Evolutionary conservation across 2,888 invertebrate species (phyloP).

Genomic region (Chelonus formosanus): DNA sequence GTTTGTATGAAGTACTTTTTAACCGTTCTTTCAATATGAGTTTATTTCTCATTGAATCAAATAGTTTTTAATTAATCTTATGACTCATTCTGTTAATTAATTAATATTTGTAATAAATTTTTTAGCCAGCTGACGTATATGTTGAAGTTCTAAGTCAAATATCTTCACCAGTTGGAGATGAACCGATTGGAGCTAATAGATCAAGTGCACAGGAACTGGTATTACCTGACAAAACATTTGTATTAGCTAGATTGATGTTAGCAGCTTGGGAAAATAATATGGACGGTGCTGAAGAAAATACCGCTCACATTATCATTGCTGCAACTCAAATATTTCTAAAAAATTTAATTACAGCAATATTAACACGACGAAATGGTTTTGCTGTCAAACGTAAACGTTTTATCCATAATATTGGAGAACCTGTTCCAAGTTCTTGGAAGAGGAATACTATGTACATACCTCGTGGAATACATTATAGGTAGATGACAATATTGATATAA

Average conservation of each 20-base stretch:
- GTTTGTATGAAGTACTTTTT: slow-evolving; percentile 42
- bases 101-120: background rate
- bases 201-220: slow-evolving; percentile 79
- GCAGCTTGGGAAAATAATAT: slow-evolving; percentile 91
- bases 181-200: slow-evolving; percentile 66
- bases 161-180: slow-evolving; percentile 61
- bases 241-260: slow-evolving; percentile 83
- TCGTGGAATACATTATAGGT: slow-evolving; percentile 67
- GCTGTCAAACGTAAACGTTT: slow-evolving; percentile 78
- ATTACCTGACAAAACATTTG: slow-evolving; percentile 84
- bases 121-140: slow-evolving; percentile 62
- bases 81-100: too few species aligned
- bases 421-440: slow-evolving; percentile 82
- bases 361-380: slow-evolving; percentile 84
- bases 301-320: slow-evolving; percentile 82
- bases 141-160: slow-evolving; percentile 59
- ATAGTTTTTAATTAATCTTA: background rate
- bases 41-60: too few species aligned
- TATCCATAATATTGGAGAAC: slow-evolving; percentile 81
- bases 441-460: slow-evolving; percentile 76
- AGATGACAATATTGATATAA: background rate
- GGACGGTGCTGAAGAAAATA: slow-evolving; percentile 83
- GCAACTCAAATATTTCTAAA: slow-evolving; percentile 85
- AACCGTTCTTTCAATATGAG: too few species aligned
- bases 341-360: slow-evolving; percentile 80